Conservation (phyloP, 2,113 vertebrate species). For the Ctenodactylus gundi region DNA sequence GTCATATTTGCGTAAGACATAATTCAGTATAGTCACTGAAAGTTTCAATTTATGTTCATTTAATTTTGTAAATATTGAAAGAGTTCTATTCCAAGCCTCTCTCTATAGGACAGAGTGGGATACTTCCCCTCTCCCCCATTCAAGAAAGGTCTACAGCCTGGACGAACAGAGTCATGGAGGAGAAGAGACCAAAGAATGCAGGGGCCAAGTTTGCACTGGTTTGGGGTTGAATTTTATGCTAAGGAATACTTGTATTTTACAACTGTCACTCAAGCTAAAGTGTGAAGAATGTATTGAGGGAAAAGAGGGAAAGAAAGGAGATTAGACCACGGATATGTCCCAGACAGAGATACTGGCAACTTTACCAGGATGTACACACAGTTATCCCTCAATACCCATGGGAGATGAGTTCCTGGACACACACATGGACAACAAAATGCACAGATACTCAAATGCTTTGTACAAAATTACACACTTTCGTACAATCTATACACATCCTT, state of each 20-base stretch:
- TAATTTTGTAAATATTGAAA: conserved; percentile 25
- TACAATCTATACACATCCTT: neutral
- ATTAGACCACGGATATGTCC: neutral
- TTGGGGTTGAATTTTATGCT: neutral
- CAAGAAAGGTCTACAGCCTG: neutral
- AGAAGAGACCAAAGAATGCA: neutral
- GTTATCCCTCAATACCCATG: neutral
- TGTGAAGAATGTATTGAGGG: neutral
- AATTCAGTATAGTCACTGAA: neutral
- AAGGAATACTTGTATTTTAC: neutral
- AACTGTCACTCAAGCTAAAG: neutral
- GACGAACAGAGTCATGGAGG: neutral
- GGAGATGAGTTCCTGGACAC: neutral
- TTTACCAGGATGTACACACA: neutral
- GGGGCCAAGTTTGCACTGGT: neutral
- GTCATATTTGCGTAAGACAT: neutral
- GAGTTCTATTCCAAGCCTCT: neutral
- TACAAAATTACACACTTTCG: neutral
- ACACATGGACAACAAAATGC: neutral
- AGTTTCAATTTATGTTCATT: neutral
- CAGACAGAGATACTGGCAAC: neutral
- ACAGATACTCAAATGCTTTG: neutral
- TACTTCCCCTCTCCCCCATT: too few species aligned
- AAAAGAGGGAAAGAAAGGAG: neutral
- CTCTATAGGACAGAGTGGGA: neutral